These are phyloP conservation scores for Hipparchia sbordonii DNA, from an alignment of 2,888 invertebrate genomes.

Conservation along the genomic window DNA sequence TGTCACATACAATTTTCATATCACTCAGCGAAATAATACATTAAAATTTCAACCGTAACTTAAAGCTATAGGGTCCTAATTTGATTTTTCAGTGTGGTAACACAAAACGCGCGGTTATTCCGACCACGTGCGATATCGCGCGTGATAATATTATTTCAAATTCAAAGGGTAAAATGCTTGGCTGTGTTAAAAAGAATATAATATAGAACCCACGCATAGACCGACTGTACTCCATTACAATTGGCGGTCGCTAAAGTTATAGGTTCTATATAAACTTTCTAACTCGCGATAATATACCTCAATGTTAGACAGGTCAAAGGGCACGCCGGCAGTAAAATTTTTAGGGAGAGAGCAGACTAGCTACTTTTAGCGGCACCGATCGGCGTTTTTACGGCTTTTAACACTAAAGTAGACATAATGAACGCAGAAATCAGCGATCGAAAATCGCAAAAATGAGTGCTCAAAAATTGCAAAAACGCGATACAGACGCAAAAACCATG, in stretches of 20 bases:
- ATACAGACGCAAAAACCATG: too few relatives aligned
- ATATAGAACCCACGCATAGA: conserved; percentile 50
- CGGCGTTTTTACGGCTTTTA: too few relatives aligned
- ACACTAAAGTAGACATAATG: too few relatives aligned
- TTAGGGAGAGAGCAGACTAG: too few relatives aligned
- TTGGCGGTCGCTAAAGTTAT: conserved; percentile 42
- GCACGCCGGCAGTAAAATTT: too few relatives aligned
- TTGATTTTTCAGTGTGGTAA: background rate
- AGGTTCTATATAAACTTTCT: too few relatives aligned
- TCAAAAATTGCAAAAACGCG: too few relatives aligned
- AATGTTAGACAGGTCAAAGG: too few relatives aligned
- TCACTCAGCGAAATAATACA: background rate
- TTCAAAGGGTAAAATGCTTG: conserved; percentile 72
- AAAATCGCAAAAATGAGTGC: too few relatives aligned
- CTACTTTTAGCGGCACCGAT: too few relatives aligned
- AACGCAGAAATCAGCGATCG: too few relatives aligned
- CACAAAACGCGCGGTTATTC: conserved; percentile 48
- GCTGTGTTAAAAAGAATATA: conserved; percentile 68
- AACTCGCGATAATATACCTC: too few relatives aligned
- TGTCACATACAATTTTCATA: conserved; percentile 19
- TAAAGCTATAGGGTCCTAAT: background rate
- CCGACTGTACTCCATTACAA: conserved; percentile 45
- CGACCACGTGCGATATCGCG: conserved; percentile 56
- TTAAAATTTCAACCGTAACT: background rate
- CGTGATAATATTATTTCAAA: conserved; percentile 74